phyloP scores from a whole-genome alignment of 1,140 invertebrate species.

The Mercenaria mercenaria region DNA sequence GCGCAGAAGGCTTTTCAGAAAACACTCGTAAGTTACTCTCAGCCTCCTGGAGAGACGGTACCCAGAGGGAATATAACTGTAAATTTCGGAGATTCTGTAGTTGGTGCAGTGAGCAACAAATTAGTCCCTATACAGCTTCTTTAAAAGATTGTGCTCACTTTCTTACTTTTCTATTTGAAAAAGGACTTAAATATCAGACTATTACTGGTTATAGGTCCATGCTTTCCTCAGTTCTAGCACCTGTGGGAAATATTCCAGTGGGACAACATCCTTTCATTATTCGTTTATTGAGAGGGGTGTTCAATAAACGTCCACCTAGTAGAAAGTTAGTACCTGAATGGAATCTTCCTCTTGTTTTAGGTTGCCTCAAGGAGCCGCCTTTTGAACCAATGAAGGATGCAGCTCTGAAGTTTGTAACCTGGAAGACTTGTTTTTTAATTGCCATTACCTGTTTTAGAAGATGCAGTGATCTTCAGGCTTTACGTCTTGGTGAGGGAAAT shows the following conservation, averaged over 20 bases:
- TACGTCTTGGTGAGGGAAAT: conserved; percentile 50
- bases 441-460: conserved; percentile 21
- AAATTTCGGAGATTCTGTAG: conserved; percentile 53
- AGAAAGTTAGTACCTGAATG: conserved; percentile 29
- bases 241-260: conserved; percentile 16
- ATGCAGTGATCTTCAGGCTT: conserved; percentile 60
- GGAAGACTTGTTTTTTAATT: too few relatives aligned
- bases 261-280: conserved; percentile 43
- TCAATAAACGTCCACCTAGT: conserved; percentile 28
- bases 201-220: conserved; percentile 51
- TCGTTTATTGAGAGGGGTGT: neutral
- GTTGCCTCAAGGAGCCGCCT: conserved; percentile 1
- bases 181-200: conserved; percentile 43
- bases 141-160: conserved; percentile 50
- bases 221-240: neutral
- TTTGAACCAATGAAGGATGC: too few relatives aligned
- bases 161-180: conserved; percentile 40
- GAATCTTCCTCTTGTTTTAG: conserved; percentile 53
- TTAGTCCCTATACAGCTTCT: conserved; percentile 7
- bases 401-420: too few relatives aligned
- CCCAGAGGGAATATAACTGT: conserved; percentile 27
- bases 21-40: conserved; percentile 23
- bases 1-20: conserved; percentile 51
- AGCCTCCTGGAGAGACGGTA: conserved; percentile 14
- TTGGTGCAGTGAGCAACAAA: conserved; percentile 51